These are phyloP conservation scores for Rousettus madagascariensis DNA, from an alignment of 2,797 vertebrate species.

Conservation along the genomic window DNA sequence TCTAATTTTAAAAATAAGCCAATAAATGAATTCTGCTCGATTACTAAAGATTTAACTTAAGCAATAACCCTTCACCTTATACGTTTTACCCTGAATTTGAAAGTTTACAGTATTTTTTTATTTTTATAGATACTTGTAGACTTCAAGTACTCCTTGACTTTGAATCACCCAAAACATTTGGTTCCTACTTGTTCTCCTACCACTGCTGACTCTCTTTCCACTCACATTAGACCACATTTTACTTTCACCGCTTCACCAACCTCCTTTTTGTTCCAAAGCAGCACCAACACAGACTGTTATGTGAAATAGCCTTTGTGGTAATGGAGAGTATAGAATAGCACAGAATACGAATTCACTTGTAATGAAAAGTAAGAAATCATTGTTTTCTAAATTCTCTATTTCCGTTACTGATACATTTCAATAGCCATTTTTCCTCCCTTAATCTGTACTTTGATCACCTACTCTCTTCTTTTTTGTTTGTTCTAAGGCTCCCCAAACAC, in stretches of 20 bases:
- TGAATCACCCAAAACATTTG: not conserved
- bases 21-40: not conserved
- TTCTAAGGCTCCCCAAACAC: not conserved
- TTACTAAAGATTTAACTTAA: not conserved
- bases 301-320: not conserved
- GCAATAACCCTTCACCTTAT: not conserved
- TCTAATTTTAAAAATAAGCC: not conserved
- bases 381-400: not conserved
- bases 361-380: not conserved
- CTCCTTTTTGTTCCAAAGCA: not conserved
- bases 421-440: not conserved
- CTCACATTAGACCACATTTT: not conserved
- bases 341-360: not conserved
- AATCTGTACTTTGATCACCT: not conserved
- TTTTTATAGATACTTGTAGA: not conserved
- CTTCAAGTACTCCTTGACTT: not conserved
- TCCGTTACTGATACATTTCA: not conserved
- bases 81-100: not conserved
- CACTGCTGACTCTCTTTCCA: not conserved
- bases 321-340: not conserved
- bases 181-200: not conserved
- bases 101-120: not conserved
- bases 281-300: not conserved
- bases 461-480: not conserved
- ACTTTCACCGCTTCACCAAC: not conserved